A percentile compares a stretch with the other conserved stretches of the same genome.
These are phyloP conservation scores for Danio jaintianensis DNA, from an alignment of 2,797 vertebrate species.

Conservation along the genomic window DNA sequence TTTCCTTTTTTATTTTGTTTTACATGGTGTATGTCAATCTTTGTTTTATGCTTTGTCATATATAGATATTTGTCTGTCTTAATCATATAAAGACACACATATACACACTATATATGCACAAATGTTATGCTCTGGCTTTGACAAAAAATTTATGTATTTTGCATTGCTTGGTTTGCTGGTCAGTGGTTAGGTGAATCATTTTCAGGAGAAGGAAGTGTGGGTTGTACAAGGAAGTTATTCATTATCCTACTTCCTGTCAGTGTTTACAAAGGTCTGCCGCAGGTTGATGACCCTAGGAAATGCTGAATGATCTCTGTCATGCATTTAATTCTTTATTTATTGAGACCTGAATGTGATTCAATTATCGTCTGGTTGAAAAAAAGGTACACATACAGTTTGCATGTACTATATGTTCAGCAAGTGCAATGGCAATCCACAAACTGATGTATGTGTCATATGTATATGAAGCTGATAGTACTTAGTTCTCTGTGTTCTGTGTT, in stretches of 20 bases:
- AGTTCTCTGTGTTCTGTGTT: conserved; percentile 45
- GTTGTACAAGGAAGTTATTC: conserved; percentile 37
- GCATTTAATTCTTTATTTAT: conserved; percentile 7
- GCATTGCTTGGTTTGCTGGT: conserved; percentile 14
- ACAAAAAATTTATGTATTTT: background rate
- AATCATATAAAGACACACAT: too few species aligned
- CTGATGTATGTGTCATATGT: background rate
- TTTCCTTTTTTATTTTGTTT: background rate
- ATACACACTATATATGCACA: too few species aligned
- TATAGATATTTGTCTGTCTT: too few species aligned
- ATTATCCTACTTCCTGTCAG: conserved; percentile 35
- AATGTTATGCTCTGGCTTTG: too few species aligned
- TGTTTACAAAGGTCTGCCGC: conserved; percentile 21
- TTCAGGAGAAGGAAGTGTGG: conserved; percentile 33
- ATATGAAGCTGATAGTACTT: conserved; percentile 5
- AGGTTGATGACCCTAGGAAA: conserved; percentile 33
- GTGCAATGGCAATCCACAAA: background rate
- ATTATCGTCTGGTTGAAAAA: background rate
- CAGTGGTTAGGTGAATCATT: conserved; percentile 20
- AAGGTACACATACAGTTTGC: background rate
- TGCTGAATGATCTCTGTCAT: conserved; percentile 16
- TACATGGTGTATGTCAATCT: background rate
- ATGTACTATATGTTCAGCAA: background rate
- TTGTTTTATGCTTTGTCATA: background rate
- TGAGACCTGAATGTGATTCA: background rate